These are phyloP conservation scores for Nephotettix cincticeps DNA, from an alignment of 1,140 invertebrate species.

Conservation along the genomic window DNA sequence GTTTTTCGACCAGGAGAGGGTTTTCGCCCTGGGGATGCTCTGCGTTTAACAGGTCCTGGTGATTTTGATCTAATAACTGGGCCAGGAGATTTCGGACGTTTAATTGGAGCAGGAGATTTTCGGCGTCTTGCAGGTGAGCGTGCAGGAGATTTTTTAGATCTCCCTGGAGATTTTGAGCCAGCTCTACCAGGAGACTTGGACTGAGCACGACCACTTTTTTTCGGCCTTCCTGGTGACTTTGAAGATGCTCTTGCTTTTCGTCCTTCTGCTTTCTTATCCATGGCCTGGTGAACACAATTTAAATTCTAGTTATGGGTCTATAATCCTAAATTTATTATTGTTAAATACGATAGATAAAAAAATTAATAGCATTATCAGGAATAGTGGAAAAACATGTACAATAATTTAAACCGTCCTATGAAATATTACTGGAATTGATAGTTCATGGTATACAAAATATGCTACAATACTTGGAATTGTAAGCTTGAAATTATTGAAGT, in stretches of 20 bases:
- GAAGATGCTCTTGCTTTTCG: not conserved
- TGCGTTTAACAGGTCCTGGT: not conserved
- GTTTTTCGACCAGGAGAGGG: not conserved
- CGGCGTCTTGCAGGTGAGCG: not conserved
- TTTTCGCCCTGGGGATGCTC: not conserved
- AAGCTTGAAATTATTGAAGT: too few species aligned
- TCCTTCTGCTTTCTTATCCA: not conserved
- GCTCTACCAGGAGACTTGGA: constrained; percentile 2
- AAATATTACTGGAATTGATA: too few species aligned
- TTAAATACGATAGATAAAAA: too few species aligned
- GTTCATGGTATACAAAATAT: too few species aligned
- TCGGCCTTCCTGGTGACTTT: not conserved
- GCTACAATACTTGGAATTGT: too few species aligned
- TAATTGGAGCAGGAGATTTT: not conserved
- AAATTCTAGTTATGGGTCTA: too few species aligned
- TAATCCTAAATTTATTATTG: too few species aligned
- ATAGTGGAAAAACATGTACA: too few species aligned
- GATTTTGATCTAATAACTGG: not conserved
- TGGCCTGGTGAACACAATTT: not conserved
- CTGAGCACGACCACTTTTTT: not conserved
- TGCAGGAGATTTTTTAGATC: not conserved
- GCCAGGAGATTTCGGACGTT: not conserved
- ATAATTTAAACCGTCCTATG: too few species aligned
- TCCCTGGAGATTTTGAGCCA: constrained; percentile 8
- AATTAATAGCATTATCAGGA: too few species aligned